These are phyloP conservation scores for Melopsittacus undulatus DNA, from an alignment of 2,797 vertebrate species.

Conservation along the genomic window DNA sequence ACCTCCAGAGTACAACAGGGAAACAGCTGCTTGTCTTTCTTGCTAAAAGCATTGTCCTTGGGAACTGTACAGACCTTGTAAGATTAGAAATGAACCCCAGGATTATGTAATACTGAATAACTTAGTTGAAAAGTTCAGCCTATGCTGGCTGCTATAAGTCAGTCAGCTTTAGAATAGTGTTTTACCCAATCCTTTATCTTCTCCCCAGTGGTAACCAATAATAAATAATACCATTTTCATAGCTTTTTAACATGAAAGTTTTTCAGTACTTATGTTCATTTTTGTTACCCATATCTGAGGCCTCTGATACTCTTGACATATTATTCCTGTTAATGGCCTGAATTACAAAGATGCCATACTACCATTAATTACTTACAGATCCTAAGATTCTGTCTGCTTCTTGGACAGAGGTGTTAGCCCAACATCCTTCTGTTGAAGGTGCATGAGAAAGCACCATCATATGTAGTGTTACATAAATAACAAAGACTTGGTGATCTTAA, in stretches of 20 bases:
- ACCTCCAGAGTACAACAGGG: background rate
- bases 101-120: background rate
- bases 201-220: background rate
- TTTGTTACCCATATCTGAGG: background rate
- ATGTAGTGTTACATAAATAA: fast-evolving
- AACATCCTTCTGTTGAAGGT: background rate
- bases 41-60: background rate
- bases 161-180: background rate
- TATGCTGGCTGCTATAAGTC: background rate
- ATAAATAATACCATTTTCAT: background rate
- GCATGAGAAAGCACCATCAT: background rate
- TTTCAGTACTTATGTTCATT: background rate
- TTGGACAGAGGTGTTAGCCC: background rate
- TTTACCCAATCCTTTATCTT: background rate
- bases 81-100: background rate
- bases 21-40: background rate
- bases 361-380: background rate
- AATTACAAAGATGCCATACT: background rate
- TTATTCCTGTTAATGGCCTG: background rate
- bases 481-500: background rate
- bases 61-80: background rate
- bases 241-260: background rate
- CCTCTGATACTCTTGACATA: background rate
- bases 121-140: background rate
- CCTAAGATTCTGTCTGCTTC: background rate